phyloP scores from a whole-genome alignment of 1,140 invertebrate genomes.

The Bombus waltoni region DNA sequence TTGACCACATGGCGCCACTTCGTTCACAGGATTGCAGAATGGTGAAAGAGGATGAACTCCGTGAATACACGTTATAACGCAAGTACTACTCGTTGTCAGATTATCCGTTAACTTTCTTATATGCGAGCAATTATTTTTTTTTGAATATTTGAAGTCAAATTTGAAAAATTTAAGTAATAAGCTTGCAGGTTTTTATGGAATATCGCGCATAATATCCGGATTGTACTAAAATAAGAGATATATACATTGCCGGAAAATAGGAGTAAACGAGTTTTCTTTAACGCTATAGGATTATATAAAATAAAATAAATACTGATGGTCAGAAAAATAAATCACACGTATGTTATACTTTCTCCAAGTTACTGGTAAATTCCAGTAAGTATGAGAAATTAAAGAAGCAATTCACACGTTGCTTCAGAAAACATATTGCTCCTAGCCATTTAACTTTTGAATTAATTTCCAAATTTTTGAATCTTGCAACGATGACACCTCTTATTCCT shows the following conservation, averaged over 20 bases:
- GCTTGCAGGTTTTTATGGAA: neutral
- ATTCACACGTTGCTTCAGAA: too few relatives aligned
- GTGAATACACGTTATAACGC: too few relatives aligned
- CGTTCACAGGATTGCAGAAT: conserved; percentile 48
- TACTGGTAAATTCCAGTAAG: too few relatives aligned
- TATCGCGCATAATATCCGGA: neutral
- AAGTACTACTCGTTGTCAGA: neutral
- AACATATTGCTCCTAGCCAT: too few relatives aligned
- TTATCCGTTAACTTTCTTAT: neutral
- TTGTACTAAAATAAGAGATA: neutral
- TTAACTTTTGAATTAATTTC: too few relatives aligned
- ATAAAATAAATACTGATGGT: neutral
- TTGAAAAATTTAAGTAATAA: neutral
- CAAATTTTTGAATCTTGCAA: too few relatives aligned
- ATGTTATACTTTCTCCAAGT: too few relatives aligned
- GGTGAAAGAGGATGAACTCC: neutral
- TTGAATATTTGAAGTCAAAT: neutral
- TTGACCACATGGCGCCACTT: conserved; percentile 60
- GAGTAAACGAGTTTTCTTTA: too few relatives aligned
- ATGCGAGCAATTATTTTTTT: neutral
- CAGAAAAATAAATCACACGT: too few relatives aligned
- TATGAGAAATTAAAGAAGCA: too few relatives aligned
- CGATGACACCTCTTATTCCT: neutral
- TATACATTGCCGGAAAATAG: neutral
- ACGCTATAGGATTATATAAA: neutral